Base-by-base conservation (phyloP, 2,113 vertebrate genomes). In the Galeopterus variegatus region DNA sequence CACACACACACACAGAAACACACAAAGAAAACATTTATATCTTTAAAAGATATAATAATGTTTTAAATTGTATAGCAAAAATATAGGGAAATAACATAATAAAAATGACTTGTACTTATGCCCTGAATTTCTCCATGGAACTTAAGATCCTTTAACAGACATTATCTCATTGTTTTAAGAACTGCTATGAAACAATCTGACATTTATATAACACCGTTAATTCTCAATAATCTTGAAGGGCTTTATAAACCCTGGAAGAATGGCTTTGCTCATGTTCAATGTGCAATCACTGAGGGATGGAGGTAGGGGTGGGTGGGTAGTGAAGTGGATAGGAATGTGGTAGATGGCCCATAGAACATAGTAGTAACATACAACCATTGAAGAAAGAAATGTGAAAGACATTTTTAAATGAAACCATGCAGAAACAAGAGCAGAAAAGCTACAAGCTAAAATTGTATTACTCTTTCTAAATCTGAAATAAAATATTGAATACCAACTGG, bases 161-260 rank as follows among this genome's bases (percentile, higher is more conserved):
- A 97, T 97, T 97, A 96, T 98, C 97, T 97, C 95, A 97, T 92
- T 97, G 97, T 97, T 97, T 97, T 97, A 97, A 95, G 92, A 97
- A 96, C 92, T 97, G 96, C 92, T 94, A 97, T 79, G 95, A 94
- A 97, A 93, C 79, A 95, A 89, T 75, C 31, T 95, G 97, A 97
- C 95, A 96, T 97, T 97, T 97, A 94, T 91, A 93, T 67, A 88
- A 94, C 41, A 97, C 62, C 62, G 92, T 93, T 98, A 85, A 95
- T 89, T 97, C 56, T 95, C 76, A 69, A 73, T 86, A 93, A 94
- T 95, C 92, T 50, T 91, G 88, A 88, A 95, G 93, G 83, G n/a
- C 86, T 90, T 88, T 93, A 80, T 31, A 91, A 88, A 75, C 7
- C 60, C 60, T 96, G 56, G 76, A 94, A 94, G 45, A 91, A 94